Evolutionary conservation across 2,888 invertebrate species (phyloP), one percentile per base, ranked within the genome.

Genomic region (Zygaena filipendulae): DNA sequence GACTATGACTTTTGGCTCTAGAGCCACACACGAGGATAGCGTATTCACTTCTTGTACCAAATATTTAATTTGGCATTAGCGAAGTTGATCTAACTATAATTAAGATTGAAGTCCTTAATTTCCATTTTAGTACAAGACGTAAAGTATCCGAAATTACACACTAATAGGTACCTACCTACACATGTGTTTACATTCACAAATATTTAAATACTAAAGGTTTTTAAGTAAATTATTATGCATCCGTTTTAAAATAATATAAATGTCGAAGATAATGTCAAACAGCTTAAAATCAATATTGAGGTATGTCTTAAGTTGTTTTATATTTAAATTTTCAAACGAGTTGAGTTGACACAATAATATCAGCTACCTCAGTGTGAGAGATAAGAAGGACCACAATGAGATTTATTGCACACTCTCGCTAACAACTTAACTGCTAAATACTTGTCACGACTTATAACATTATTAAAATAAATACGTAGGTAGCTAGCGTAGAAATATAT

Each of bases 341-440:
- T 52, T 62, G 67, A 61, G n/a, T n/a, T n/a, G 66, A 60, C 52
- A 47, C 45, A 52, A 48, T 58, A 59, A 43, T 70, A 70, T 71
- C 70, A 53, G 67, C 70, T 70, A 64, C 75, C 61, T 60, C 62
- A 55, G 52, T 49, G 39, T 45, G 42, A 33, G 34, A 69, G 75
- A 75, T 75, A 74, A 75, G 54, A 49, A 42, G 50, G 57, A 51
- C 58, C 62, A 69, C 62, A 64, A 59, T 52, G 50, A 71, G 74
- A 77, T 75, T 77, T 77, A 77, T 77, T 59, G 58, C 63, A 61
- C 58, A 61, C 68, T 63, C 60, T 52, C 47, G 43, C 43, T 56
- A 59, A 60, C 61, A 60, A 52, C 51, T 48, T 52, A 57, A 47
- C 51, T 56, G 52, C 59, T 48, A 47, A 44, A 44, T 53, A 47